Base-by-base conservation (phyloP, 1,140 invertebrate species). In the Bombus vancouverensis region DNA sequence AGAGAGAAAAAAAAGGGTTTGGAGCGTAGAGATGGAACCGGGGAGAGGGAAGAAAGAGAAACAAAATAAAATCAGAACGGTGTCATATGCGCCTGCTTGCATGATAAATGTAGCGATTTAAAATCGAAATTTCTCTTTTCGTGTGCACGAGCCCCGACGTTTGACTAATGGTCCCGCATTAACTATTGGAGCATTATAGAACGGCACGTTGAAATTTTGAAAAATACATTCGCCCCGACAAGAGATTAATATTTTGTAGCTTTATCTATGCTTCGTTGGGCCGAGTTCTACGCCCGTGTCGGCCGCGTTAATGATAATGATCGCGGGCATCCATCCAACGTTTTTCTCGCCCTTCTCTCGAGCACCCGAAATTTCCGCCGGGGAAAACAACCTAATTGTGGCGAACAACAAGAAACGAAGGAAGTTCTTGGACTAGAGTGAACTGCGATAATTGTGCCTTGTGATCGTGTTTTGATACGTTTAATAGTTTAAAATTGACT, bases 81-180 rank as follows among this genome's bases (percentile, higher is more conserved):
- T 95, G 94, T 95, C 94, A 95, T 94, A 94, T 93, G 94, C 94
- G 94, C 93, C 94, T 95, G 94, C 94, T 95, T 95, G 94, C 94
- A 95, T 95, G 94, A 95, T 95, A 95, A 95, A 95, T 95, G 94
- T 95, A 94, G 94, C 94, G 94, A 95, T 95, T 95, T 95, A 95
- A 95, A 95, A 95, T 95, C 94, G 94, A 94, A 94, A 95, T 94
- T 95, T 95, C 94, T 94, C 94, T 95, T 93, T 95, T 95, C 94
- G 94, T 94, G 94, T 94, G 93, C 94, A 94, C 91, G 92, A 93
- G 90, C 88, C 92, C 89, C 90, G 93, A 94, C 93, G 94, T 94
- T 94, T 95, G 94, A 95, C 93, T 95, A 95, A 95, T 95, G 94
- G 94, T 95, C 89, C 89, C 92, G 93, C 93, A 95, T 95, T 94